Conservation (phyloP, 1,140 invertebrate genomes). For the Leptinotarsa defecta region DNA sequence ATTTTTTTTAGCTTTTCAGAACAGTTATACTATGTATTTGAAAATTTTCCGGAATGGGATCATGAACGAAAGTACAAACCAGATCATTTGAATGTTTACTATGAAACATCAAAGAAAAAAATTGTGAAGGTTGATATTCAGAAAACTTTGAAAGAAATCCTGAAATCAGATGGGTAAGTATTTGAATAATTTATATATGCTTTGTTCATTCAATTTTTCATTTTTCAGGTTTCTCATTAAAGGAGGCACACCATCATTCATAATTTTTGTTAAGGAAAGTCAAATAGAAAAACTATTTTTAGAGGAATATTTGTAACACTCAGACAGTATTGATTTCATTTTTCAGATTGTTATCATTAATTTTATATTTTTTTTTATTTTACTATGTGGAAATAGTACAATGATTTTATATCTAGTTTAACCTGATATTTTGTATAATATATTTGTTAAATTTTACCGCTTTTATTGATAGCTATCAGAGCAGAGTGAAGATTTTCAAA, state of each 20-base stretch:
- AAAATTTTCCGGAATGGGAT: conserved; percentile 77
- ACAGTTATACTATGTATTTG: conserved; percentile 76
- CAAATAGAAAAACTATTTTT: conserved; percentile 46
- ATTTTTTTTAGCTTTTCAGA: conserved; percentile 66
- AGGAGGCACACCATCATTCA: conserved; percentile 51
- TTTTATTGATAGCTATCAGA: no score
- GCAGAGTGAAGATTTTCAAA: no score
- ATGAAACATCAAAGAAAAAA: conserved; percentile 72
- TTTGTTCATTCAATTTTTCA: no score
- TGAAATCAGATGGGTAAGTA: conserved; percentile 63
- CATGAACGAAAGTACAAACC: conserved; percentile 68
- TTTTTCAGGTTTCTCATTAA: conserved; percentile 33
- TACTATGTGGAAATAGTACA: no score
- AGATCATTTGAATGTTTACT: conserved; percentile 76
- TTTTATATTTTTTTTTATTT: no score
- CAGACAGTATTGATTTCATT: no score
- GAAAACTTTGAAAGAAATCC: conserved; percentile 66
- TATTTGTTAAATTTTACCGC: no score
- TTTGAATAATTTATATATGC: no score
- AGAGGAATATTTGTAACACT: conserved; percentile 13
- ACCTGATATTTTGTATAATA: no score
- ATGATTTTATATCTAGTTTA: no score
- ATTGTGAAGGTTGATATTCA: conserved; percentile 66
- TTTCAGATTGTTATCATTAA: no score
- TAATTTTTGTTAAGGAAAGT: conserved; percentile 49